Conservation (phyloP, 1,140 invertebrate species). For the Bombus confusus region DNA sequence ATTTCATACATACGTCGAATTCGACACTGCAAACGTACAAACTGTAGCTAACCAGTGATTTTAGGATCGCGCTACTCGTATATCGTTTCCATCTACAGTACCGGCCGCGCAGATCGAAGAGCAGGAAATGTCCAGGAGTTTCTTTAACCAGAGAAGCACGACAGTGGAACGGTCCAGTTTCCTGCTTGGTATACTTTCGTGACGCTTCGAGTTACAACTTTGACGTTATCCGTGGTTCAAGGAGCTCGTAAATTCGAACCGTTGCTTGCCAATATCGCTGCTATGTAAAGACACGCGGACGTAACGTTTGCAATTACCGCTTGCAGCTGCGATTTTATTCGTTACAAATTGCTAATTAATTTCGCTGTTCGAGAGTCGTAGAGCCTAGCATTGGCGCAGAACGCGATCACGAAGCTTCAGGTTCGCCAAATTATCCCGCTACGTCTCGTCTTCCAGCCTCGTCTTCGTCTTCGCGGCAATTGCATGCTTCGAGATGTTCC, state of each 20-base stretch:
- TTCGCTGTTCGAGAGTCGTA: no score
- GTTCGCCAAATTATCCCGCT: background rate
- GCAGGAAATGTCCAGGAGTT: constrained; percentile 41
- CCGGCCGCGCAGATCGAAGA: constrained; percentile 4
- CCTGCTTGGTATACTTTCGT: constrained; percentile 34
- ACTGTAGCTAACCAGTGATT: no score
- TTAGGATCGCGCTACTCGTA: no score
- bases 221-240: constrained; percentile 37
- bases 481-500: background rate
- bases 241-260: constrained; percentile 56
- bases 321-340: no score
- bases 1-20: no score
- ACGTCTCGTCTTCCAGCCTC: background rate
- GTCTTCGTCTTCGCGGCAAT: background rate
- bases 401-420: background rate
- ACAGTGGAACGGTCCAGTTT: constrained; percentile 56
- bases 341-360: no score
- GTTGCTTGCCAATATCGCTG: constrained; percentile 55
- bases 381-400: no score
- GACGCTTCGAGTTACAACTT: constrained; percentile 4
- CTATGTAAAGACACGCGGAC: constrained; percentile 59
- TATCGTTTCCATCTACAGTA: background rate
- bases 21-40: no score
- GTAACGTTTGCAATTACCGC: background rate
- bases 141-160: constrained; percentile 44